Evolutionary conservation across 1,140 invertebrate genomes (phyloP).

Genomic region (Lucilia cuprina): DNA sequence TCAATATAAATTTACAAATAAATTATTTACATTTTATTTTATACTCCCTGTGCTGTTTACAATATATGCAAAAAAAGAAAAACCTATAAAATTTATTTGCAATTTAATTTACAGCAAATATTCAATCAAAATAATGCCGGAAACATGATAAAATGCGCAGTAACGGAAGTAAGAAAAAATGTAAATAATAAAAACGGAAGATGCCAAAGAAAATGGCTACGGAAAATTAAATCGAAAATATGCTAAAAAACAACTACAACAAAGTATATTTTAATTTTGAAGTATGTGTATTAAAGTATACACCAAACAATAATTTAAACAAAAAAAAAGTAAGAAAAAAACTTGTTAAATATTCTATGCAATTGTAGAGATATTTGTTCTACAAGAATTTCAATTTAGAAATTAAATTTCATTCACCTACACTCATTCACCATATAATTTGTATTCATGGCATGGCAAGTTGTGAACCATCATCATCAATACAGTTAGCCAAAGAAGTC

Average conservation of each 20-base stretch:
- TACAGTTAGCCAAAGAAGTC: neutral
- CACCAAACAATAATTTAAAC: neutral
- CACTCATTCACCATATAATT: neutral
- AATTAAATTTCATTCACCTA: constrained; percentile 3
- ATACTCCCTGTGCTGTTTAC: neutral
- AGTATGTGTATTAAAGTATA: neutral
- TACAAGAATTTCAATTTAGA: constrained; percentile 3
- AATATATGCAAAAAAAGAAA: neutral
- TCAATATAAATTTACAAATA: constrained; percentile 1
- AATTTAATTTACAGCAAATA: constrained; percentile 61
- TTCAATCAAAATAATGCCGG: constrained; percentile 59
- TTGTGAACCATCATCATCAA: neutral
- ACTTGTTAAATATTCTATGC: neutral
- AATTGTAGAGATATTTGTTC: neutral
- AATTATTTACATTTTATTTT: neutral
- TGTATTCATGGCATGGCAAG: neutral
- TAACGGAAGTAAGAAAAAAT: constrained; percentile 8
- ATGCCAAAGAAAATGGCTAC: neutral
- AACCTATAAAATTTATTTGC: constrained; percentile 21
- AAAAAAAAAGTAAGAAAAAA: neutral
- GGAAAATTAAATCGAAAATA: neutral
- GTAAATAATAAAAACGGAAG: neutral
- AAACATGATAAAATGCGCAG: constrained; percentile 44
- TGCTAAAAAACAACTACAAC: neutral
- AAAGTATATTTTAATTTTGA: neutral